phyloP scores from a whole-genome alignment of 2,797 vertebrate genomes.

The Echiichthys vipera region DNA sequence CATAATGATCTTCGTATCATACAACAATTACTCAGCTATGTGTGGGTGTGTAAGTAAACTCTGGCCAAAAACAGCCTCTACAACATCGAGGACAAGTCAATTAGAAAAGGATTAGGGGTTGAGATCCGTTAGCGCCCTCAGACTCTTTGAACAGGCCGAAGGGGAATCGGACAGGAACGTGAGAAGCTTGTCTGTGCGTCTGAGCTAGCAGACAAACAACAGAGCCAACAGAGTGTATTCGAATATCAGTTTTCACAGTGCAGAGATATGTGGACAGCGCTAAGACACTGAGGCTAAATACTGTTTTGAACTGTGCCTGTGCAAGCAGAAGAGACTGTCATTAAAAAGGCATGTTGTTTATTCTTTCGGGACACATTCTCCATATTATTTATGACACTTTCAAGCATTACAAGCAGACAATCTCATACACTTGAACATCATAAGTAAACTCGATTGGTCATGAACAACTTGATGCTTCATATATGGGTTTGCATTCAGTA shows the following conservation, averaged over 20 bases:
- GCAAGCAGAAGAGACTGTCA: constrained; percentile 28
- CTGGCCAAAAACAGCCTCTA: constrained; percentile 12
- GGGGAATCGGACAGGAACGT: constrained; percentile 47
- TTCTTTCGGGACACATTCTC: constrained; percentile 74
- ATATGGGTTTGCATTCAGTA: constrained; percentile 58
- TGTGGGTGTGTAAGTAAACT: constrained; percentile 4
- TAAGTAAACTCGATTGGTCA: constrained; percentile 59
- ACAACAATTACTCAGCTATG: constrained; percentile 15
- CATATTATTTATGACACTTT: constrained; percentile 62
- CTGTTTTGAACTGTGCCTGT: neutral
- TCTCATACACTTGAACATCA: constrained; percentile 60
- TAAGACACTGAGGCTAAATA: constrained; percentile 1
- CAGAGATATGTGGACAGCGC: neutral
- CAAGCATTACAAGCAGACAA: constrained; percentile 65
- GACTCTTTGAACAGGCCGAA: constrained; percentile 21
- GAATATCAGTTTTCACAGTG: constrained; percentile 38
- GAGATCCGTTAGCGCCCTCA: constrained; percentile 34
- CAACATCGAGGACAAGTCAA: constrained; percentile 68
- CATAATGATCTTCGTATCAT: constrained; percentile 23
- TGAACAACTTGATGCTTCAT: constrained; percentile 58
- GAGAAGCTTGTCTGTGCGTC: constrained; percentile 45
- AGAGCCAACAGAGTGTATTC: constrained; percentile 36
- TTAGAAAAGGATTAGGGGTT: constrained; percentile 79
- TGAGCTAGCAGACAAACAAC: constrained; percentile 45
- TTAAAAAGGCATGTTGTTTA: constrained; percentile 80